phyloP scores from a whole-genome alignment of 2,797 vertebrate species.

The Characodon lateralis region DNA sequence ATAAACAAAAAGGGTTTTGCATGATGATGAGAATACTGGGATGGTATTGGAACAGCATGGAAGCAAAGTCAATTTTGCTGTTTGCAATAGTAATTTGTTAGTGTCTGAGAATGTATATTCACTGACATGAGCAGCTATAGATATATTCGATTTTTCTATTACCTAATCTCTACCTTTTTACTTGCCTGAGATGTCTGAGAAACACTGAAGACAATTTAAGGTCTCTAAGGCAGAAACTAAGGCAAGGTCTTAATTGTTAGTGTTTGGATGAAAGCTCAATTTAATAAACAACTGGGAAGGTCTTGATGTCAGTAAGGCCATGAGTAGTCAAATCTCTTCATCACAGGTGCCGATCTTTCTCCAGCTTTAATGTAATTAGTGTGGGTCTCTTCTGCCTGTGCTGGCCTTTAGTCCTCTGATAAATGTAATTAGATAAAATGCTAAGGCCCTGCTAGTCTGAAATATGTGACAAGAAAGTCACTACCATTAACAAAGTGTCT shows the following conservation, averaged over 20 bases:
- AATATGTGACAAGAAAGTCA: conserved; percentile 63
- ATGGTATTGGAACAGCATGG: conserved; percentile 20
- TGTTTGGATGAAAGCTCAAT: conserved; percentile 72
- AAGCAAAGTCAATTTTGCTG: conserved; percentile 7
- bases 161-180: conserved; percentile 36
- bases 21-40: conserved; percentile 33
- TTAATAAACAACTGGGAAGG: conserved; percentile 73
- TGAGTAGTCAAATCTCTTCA: conserved; percentile 70
- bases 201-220: conserved; percentile 20
- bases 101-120: not conserved
- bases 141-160: conserved; percentile 13
- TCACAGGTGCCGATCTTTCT: conserved; percentile 67
- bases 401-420: conserved; percentile 74
- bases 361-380: conserved; percentile 80
- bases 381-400: conserved; percentile 62
- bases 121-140: not conserved
- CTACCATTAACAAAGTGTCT: conserved; percentile 61
- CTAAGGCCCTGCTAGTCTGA: conserved; percentile 43
- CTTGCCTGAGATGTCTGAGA: conserved; percentile 22
- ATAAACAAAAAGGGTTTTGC: conserved; percentile 41
- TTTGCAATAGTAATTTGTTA: not conserved
- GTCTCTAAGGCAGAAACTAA: conserved; percentile 37
- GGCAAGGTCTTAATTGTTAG: conserved; percentile 63
- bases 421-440: conserved; percentile 78
- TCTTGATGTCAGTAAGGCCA: conserved; percentile 44